Base-by-base conservation (phyloP, 2,113 vertebrate species). In the Psilopogon haemacephalus region DNA sequence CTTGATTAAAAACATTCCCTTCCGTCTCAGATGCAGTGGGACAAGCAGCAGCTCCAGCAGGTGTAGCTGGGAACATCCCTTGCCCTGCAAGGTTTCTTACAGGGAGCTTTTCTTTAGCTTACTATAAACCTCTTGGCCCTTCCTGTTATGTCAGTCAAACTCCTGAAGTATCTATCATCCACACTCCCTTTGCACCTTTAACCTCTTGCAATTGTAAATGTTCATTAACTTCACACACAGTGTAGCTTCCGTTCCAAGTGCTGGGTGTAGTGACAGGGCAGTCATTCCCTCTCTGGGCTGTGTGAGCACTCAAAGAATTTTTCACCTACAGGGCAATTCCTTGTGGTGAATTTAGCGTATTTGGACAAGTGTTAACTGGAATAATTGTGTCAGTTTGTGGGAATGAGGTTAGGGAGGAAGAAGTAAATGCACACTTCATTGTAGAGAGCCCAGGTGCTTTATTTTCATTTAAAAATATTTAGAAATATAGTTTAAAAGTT, bases 121-220 rank as follows among this genome's bases (percentile, higher is more conserved):
- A 48, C 88, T 52, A 38, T 19, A 40, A 54, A 62, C 6, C 4
- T 80, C 50, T 67, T 17, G 60, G 30, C 8, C 30, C 44, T 74
- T 32, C 9, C 27, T 75, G 56, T 73, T 55, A 59, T 94, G 59
- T 81, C 84, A 89, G 44, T 21, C 54, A 69, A 76, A 73, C 15
- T 90, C 73, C 54, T 62, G 24, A 69, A 44, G 28, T 69, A 65
- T 78, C 88, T 90, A 28, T 72, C 40, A 84, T 59, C 54, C 74
- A 69, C 24, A 59, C 73, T 94, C 70, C 67, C 48, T 23, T 84
- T 86, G 50, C 44, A 70, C 78, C 75, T 93, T 95, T 96, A 93
- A 94, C 74, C 59, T 85, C 60, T 92, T 59, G 70, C 48, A 84
- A 60, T 65, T 88, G 67, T 88, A 77, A 88, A 84, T 26, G 46